These are phyloP conservation scores for Petromus typicus DNA, from an alignment of 2,113 vertebrate species.

Conservation along the genomic window DNA sequence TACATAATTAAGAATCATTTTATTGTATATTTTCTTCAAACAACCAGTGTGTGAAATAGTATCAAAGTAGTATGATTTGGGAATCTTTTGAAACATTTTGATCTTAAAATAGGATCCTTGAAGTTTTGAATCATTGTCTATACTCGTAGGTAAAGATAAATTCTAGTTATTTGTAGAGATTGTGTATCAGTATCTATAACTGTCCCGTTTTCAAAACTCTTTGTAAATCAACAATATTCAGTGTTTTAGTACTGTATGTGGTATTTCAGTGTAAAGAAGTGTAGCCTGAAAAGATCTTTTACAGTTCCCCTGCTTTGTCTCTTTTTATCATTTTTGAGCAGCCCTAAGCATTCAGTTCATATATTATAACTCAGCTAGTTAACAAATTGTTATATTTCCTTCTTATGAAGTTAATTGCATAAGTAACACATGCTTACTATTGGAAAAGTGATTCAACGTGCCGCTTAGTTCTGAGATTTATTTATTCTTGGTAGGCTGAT, in stretches of 20 bases:
- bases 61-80: background rate
- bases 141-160: background rate
- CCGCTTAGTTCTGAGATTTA: background rate
- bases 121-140: constrained; percentile 14
- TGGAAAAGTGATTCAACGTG: background rate
- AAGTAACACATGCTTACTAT: background rate
- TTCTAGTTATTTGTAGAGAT: background rate
- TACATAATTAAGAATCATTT: background rate
- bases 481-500: background rate
- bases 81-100: constrained; percentile 8
- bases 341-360: background rate
- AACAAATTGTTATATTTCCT: constrained; percentile 44
- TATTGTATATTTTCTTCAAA: constrained; percentile 32
- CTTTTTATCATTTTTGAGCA: background rate
- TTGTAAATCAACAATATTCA: background rate
- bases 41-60: background rate
- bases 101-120: background rate
- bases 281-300: background rate
- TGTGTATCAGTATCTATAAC: background rate
- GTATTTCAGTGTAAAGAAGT: background rate
- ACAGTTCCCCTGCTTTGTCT: background rate
- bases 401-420: background rate
- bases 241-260: background rate
- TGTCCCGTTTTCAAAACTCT: background rate
- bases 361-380: background rate